phyloP scores from a whole-genome alignment of 2,888 invertebrate species.

The Ectemnius lituratus region DNA sequence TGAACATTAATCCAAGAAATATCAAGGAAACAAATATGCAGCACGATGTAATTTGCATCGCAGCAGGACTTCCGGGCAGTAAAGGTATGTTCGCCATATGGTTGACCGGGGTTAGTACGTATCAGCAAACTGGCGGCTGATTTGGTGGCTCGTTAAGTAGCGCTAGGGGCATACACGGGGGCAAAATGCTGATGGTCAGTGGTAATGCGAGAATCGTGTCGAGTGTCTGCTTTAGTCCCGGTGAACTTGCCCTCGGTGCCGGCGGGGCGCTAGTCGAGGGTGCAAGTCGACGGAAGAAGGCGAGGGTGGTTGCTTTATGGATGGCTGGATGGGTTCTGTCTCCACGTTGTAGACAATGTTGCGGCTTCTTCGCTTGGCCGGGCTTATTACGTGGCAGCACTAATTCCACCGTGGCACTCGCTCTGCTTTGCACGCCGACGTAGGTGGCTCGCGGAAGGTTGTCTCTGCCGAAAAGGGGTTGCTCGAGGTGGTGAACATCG shows the following conservation, averaged over 20 bases:
- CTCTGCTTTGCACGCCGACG: constrained; percentile 15
- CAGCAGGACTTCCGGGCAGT: background rate
- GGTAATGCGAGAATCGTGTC: constrained; percentile 74
- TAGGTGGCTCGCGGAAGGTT: constrained; percentile 36
- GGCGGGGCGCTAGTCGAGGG: constrained; percentile 19
- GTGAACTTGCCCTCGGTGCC: constrained; percentile 22
- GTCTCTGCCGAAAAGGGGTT: constrained; percentile 24
- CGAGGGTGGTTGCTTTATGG: constrained; percentile 44
- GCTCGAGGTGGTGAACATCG: constrained; percentile 57
- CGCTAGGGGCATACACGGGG: constrained; percentile 51
- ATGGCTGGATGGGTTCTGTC: constrained; percentile 46
- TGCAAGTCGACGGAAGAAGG: constrained; percentile 30
- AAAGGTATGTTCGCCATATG: background rate
- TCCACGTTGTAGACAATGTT: constrained; percentile 35
- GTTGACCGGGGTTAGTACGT: constrained; percentile 3
- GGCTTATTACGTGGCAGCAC: constrained; percentile 51
- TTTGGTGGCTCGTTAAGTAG: constrained; percentile 70
- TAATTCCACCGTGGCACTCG: constrained; percentile 48
- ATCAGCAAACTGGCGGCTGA: constrained; percentile 42
- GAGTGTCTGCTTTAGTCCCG: constrained; percentile 42
- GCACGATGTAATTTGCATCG: constrained; percentile 1
- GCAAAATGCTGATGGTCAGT: constrained; percentile 54
- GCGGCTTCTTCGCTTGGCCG: constrained; percentile 49
- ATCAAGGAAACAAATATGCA: background rate
- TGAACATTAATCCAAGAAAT: background rate